Evolutionary conservation across 2,888 invertebrate species (phyloP), one percentile per base, ranked within the genome.

Genomic region (Heteropelma amictum): DNA sequence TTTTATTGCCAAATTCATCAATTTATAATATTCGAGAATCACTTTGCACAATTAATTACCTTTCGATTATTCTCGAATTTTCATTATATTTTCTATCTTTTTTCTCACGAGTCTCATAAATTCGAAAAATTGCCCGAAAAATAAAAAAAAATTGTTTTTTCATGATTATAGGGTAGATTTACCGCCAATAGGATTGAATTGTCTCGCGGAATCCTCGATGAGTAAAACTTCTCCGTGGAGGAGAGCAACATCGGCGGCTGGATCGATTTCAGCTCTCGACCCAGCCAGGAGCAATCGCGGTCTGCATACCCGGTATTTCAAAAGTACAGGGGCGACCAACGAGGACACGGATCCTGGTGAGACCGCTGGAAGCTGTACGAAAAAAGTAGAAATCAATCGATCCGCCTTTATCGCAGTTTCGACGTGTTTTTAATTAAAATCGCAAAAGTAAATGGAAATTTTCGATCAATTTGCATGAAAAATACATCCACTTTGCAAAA

Each of bases 151-250:
- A n/a, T n/a, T n/a, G n/a, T n/a, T n/a, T n/a, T n/a, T n/a, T n/a
- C n/a, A n/a, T n/a, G n/a, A n/a, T n/a, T n/a, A n/a, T 0, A 14
- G 42, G 0, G 2, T 42, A 49, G 49, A 77, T 77, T 86, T 77
- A 90, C 90, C 90, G 85, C 90, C 92, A 54, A 90, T 90, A 56
- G 91, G 91, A 80, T 92, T 91, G 90, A 91, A 92, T 73, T 89
- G 90, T 5, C 90, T 89, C 0, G 91, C 92, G 72, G 91, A 90
- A 78, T 91, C 91, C 83, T 93, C 93, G 67, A 93, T 91, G 21
- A 93, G 91, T 42, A 93, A 86, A n/a, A 93, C 91, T 86, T 93
- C 93, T 6, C 93, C 93, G 85, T 93, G 92, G 40, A 93, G 86
- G 1, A 91, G 90, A 3, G 89, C 86, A 1, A 93, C 92, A 47